phyloP scores from a whole-genome alignment of 2,888 invertebrate genomes.

The Drosophila falleni region DNA sequence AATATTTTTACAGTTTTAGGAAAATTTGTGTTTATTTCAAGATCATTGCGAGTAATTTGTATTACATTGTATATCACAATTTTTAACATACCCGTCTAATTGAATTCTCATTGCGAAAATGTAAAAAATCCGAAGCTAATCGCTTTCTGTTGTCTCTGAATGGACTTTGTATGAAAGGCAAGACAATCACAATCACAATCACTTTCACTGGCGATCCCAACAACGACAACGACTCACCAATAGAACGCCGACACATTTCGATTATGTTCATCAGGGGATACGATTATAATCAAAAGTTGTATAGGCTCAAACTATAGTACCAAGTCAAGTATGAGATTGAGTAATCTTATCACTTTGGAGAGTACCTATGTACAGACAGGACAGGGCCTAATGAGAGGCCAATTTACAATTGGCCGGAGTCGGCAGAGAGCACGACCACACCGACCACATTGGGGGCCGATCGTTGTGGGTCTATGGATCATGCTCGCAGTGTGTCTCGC shows the following conservation, averaged over 20 bases:
- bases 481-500: constrained; percentile 60
- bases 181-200: constrained; percentile 10
- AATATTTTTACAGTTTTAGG: neutral
- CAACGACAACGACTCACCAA: constrained; percentile 10
- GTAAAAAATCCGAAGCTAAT: constrained; percentile 10
- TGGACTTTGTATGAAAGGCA: constrained; percentile 15
- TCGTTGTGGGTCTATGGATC: constrained; percentile 17
- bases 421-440: constrained; percentile 14
- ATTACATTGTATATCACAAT: neutral
- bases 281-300: constrained; percentile 30
- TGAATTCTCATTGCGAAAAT: neutral
- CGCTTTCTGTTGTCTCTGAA: neutral
- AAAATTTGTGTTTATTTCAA: too few species aligned
- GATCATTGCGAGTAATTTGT: neutral
- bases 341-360: constrained; percentile 54
- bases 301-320: constrained; percentile 16
- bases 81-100: neutral
- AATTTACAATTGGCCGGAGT: constrained; percentile 22
- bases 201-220: constrained; percentile 34
- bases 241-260: constrained; percentile 22
- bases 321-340: constrained; percentile 23
- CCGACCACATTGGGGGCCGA: constrained; percentile 16
- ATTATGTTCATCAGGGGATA: constrained; percentile 15
- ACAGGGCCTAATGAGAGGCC: constrained; percentile 47
- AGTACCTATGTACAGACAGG: constrained; percentile 32